Conservation (phyloP, 1,140 invertebrate species). For the Neomicropteryx cornuta region DNA sequence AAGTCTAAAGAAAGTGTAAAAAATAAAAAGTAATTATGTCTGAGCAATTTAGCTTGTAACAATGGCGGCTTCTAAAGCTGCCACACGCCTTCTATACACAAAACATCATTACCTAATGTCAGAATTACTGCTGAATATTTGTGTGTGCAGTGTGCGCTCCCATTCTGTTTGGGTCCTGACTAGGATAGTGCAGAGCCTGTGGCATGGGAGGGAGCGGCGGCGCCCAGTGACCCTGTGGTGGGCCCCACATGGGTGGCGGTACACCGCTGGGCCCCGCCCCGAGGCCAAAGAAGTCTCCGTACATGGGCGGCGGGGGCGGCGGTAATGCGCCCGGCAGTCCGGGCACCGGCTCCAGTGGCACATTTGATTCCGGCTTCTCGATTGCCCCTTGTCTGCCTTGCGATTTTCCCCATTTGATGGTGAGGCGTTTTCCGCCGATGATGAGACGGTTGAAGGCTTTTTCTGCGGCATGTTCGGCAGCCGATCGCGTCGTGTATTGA, state of each 20-base stretch:
- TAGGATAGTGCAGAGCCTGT: constrained; percentile 76
- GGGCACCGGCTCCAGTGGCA: constrained; percentile 73
- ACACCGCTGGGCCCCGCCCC: constrained; percentile 42
- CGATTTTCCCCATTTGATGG: constrained; percentile 94
- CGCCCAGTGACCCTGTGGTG: constrained; percentile 20
- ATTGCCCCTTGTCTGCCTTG: constrained; percentile 49
- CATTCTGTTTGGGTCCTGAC: constrained; percentile 85
- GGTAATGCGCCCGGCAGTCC: constrained; percentile 73
- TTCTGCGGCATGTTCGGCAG: constrained; percentile 90
- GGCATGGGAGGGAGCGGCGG: constrained; percentile 32
- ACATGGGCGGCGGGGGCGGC: constrained; percentile 61
- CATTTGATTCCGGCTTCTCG: constrained; percentile 32
- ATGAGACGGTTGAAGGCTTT: constrained; percentile 95
- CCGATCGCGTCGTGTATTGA: constrained; percentile 81
- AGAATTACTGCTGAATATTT: no score
- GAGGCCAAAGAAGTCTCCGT: constrained; percentile 77
- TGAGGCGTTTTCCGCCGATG: constrained; percentile 73
- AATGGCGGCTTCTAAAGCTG: no score
- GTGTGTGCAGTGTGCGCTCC: constrained; percentile 58
- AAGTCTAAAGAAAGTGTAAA: no score
- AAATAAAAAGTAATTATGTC: no score
- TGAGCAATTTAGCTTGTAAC: no score
- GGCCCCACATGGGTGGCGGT: constrained; percentile 39
- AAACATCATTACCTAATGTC: no score
- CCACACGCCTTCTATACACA: no score